Base-by-base conservation (phyloP, 2,113 vertebrate genomes). In the Vulpes lagopus region DNA sequence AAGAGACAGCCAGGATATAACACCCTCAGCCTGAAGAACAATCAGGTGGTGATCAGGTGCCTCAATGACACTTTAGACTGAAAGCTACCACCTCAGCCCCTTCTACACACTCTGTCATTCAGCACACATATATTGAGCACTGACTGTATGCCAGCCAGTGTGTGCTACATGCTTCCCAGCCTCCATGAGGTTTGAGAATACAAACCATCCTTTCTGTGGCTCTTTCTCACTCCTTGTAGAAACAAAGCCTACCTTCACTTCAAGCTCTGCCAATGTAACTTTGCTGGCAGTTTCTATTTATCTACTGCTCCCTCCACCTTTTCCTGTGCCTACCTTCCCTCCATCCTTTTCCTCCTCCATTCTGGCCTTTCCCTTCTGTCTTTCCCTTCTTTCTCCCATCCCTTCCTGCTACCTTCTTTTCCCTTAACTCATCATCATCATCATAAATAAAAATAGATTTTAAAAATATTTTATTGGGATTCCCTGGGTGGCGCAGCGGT, bases 361-460 rank as follows among this genome's bases (percentile, higher is more conserved):
- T 62, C 43, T 80, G 60, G 49, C 15, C 62, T 92, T 74, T 94
- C 22, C n/a, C 22, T 22, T 20, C 74, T 67, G 43, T 60, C 6
- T 91, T 20, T 80, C 43, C 27, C 27, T 74, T 81, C 62, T 67
- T 74, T 67, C 59, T 64, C 38, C 43, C 51, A 89, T 35, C 64
- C n/a, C 19, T 89, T 71, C 16, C 55, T 22, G n/a, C 4, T 19
- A 9, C 16, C 23, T 82, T 89, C 76, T n/a, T 76, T 91, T 35
- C 25, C 43, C n/a, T 92, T 96, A 89, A 89, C 35, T 30, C 35
- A 14, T 82, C 32, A 43, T 96, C 88, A 64, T 55, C 83, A 25
- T 80, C 38, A 71, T 59, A 30, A 81, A 60, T 62, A 60, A 81
- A 94, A 88, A 85, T 25, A 35, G 16, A 53, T 69, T 96, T 80